phyloP scores from a whole-genome alignment of 2,113 vertebrate genomes.

The Grammomys surdaster region DNA sequence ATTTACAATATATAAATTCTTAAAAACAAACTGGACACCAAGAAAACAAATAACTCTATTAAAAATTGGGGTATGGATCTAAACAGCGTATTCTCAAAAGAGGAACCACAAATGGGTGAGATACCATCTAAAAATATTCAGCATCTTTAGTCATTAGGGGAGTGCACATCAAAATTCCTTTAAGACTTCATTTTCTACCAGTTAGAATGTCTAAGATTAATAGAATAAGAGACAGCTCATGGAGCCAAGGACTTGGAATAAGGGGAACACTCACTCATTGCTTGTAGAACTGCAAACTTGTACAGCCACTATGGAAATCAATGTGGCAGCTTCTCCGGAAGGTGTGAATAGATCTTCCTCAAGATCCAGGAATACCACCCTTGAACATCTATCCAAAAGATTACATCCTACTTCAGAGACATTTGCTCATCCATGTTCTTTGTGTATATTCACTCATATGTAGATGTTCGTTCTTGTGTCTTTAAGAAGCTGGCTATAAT shows the following conservation, averaged over 20 bases:
- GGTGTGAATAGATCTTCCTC: not conserved
- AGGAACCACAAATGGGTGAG: not conserved
- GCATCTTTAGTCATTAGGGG: not conserved
- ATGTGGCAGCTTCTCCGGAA: not conserved
- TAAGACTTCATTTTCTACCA: not conserved
- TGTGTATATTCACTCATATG: not conserved
- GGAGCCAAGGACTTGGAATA: not conserved
- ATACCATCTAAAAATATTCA: not conserved
- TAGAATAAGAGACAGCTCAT: not conserved
- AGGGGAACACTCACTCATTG: not conserved
- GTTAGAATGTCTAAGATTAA: not conserved
- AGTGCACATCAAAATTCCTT: not conserved
- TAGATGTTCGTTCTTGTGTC: not conserved
- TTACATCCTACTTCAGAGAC: not conserved
- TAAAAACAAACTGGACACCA: not conserved
- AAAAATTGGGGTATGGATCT: not conserved
- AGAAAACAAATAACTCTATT: not conserved
- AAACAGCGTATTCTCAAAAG: not conserved
- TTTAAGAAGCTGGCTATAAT: not conserved
- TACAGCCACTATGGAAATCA: not conserved
- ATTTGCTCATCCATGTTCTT: not conserved
- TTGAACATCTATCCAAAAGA: not conserved
- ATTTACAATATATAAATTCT: not conserved
- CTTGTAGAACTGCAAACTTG: not conserved
- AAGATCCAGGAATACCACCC: not conserved